phyloP scores from a whole-genome alignment of 2,797 vertebrate species.

The Channa striata region DNA sequence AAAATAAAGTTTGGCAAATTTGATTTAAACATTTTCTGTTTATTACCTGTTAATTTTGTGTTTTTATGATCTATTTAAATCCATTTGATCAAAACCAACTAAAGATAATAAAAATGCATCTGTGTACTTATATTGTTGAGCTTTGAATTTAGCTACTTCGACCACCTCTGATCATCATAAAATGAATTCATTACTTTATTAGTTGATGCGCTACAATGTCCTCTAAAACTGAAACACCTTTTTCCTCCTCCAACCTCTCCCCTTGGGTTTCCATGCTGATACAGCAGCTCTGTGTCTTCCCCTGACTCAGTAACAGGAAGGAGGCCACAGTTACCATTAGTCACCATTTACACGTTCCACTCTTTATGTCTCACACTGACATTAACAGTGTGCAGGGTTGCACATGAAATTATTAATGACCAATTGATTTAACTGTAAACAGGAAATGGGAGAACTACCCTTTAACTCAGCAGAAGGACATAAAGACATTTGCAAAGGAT shows the following conservation, averaged over 20 bases:
- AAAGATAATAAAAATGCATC: too few species aligned
- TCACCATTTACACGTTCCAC: conserved; percentile 56
- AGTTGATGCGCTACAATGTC: background rate
- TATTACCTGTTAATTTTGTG: too few species aligned
- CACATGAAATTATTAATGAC: conserved; percentile 20
- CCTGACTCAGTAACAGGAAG: conserved; percentile 61
- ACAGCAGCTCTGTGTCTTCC: conserved; percentile 77
- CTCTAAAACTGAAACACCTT: conserved; percentile 28
- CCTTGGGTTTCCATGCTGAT: conserved; percentile 67
- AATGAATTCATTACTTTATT: too few species aligned
- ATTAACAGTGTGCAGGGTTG: background rate
- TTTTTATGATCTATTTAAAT: too few species aligned
- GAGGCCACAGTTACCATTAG: conserved; percentile 56
- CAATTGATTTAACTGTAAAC: conserved; percentile 41
- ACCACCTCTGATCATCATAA: too few species aligned
- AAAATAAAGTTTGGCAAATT: too few species aligned
- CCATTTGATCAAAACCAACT: too few species aligned
- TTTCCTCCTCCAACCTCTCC: conserved; percentile 36
- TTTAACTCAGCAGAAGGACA: background rate
- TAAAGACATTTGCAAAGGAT: conserved; percentile 49
- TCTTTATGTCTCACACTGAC: conserved; percentile 8
- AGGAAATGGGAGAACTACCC: conserved; percentile 7
- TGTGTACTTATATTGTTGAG: too few species aligned
- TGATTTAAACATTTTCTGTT: too few species aligned
- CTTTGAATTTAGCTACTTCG: too few species aligned